Conservation (phyloP, 2,888 invertebrate genomes). For the Sphaeridia pumilis region DNA sequence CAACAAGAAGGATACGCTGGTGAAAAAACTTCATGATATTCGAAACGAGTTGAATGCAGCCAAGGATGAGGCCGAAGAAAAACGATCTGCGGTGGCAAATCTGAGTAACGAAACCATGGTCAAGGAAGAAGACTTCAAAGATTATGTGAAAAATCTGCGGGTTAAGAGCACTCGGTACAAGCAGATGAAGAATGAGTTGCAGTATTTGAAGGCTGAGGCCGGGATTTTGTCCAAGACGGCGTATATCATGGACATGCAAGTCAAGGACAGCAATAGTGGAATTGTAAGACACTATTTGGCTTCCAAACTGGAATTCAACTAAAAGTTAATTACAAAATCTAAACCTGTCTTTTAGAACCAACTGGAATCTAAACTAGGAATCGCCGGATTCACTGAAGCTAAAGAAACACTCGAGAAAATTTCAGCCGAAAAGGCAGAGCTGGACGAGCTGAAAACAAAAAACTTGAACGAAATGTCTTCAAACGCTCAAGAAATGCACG, state of each 20-base stretch:
- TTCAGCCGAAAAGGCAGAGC: slow-evolving; percentile 44
- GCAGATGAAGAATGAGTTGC: slow-evolving; percentile 61
- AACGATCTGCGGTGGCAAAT: slow-evolving; percentile 41
- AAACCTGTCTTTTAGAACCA: slow-evolving; percentile 30
- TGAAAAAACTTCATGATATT: slow-evolving; percentile 55
- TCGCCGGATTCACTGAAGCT: slow-evolving; percentile 45
- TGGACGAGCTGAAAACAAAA: slow-evolving; percentile 45
- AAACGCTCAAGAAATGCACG: slow-evolving; percentile 44
- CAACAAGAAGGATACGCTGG: slow-evolving; percentile 64
- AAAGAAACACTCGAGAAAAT: slow-evolving; percentile 48
- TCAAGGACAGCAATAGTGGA: slow-evolving; percentile 45
- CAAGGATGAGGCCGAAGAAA: slow-evolving; percentile 50
- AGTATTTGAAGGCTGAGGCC: slow-evolving; percentile 61
- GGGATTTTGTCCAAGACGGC: slow-evolving; percentile 63
- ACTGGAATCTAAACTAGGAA: slow-evolving; percentile 39
- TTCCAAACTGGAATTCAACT: background rate
- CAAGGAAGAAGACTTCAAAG: slow-evolving; percentile 71
- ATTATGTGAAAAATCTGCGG: slow-evolving; percentile 67
- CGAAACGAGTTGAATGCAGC: slow-evolving; percentile 50
- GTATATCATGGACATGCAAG: slow-evolving; percentile 52
- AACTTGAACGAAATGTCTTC: slow-evolving; percentile 46
- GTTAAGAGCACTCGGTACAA: slow-evolving; percentile 66
- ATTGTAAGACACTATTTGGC: slow-evolving; percentile 40
- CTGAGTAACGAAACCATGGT: slow-evolving; percentile 55
- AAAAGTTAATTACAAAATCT: too few species aligned